phyloP scores from a whole-genome alignment of 2,888 invertebrate genomes.

The Aphrophora alni region DNA sequence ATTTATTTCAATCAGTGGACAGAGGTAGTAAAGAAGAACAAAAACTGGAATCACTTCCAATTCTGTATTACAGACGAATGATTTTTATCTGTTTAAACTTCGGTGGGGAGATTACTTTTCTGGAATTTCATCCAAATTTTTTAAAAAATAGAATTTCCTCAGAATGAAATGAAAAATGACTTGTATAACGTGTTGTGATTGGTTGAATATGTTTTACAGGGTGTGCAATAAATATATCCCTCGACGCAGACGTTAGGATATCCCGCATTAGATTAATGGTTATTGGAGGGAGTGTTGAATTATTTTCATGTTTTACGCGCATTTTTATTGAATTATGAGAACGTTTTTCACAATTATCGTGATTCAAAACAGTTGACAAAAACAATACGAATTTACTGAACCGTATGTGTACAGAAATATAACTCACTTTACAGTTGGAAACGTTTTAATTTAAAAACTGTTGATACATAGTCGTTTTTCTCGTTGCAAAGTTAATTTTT shows the following conservation, averaged over 20 bases:
- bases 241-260: background rate
- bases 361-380: background rate
- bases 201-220: background rate
- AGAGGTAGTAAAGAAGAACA: background rate
- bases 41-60: background rate
- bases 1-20: conserved; percentile 6
- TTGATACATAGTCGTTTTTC: too few species aligned
- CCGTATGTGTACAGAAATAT: too few species aligned
- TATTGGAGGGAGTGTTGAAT: background rate
- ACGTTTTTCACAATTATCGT: background rate
- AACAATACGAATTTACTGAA: background rate
- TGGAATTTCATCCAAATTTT: background rate
- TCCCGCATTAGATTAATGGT: background rate
- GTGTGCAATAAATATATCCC: background rate
- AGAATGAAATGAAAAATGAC: background rate
- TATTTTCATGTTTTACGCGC: background rate
- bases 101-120: background rate
- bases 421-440: too few species aligned
- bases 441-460: too few species aligned
- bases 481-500: too few species aligned
- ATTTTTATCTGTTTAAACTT: background rate
- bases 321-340: background rate
- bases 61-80: background rate
- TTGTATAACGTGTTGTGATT: background rate
- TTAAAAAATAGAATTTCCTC: background rate